Conservation (phyloP, 2,888 invertebrate species). For the Drosophila mimetica region DNA sequence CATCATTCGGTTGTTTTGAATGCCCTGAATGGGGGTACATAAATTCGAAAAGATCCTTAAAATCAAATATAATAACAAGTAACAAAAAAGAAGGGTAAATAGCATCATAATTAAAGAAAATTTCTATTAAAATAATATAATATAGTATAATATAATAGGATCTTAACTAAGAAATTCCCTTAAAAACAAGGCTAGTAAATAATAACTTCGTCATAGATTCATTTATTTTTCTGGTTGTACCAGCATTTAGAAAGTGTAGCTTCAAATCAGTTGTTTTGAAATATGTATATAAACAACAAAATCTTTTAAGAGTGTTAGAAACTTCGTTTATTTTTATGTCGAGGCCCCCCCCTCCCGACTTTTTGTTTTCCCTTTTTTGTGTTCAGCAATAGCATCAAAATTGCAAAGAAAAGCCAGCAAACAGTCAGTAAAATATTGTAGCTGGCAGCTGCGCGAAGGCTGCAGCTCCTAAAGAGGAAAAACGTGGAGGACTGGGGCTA, state of each 20-base stretch:
- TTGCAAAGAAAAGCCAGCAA: slow-evolving; percentile 69
- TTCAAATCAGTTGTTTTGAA: background rate
- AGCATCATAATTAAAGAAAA: background rate
- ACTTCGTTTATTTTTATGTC: slow-evolving; percentile 13
- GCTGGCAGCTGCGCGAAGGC: slow-evolving; percentile 68
- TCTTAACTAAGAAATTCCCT: too few relatives aligned
- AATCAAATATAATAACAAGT: background rate
- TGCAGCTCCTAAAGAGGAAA: slow-evolving; percentile 17
- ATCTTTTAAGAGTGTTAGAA: slow-evolving; percentile 1
- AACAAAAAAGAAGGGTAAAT: background rate
- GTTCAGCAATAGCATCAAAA: slow-evolving; percentile 66
- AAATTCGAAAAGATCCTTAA: background rate
- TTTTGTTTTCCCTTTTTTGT: slow-evolving; percentile 51
- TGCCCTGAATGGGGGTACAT: background rate
- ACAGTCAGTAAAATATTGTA: slow-evolving; percentile 75
- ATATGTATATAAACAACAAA: too few relatives aligned
- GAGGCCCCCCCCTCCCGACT: slow-evolving; percentile 1
- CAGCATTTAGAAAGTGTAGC: background rate
- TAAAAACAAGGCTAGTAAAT: too few relatives aligned
- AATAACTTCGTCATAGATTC: too few relatives aligned
- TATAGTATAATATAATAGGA: too few relatives aligned
- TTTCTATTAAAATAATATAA: too few relatives aligned
- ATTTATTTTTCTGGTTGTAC: too few relatives aligned
- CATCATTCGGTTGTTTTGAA: slow-evolving; percentile 25
- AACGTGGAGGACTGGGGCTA: slow-evolving; percentile 24